These are phyloP conservation scores for Rhodeus uyekii DNA, from an alignment of 2,797 vertebrate species.

Conservation along the genomic window DNA sequence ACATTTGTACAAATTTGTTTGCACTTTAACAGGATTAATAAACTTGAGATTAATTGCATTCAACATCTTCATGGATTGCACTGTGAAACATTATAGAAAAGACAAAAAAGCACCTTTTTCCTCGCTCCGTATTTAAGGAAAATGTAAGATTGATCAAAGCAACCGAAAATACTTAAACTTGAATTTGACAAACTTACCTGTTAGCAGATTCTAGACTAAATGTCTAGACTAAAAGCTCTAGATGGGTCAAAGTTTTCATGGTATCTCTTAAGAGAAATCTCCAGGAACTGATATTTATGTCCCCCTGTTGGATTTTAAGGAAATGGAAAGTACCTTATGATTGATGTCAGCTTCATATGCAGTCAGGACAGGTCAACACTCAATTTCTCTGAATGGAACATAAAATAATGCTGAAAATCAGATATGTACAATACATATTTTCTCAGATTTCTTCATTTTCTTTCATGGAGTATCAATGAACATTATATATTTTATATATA, in stretches of 20 bases:
- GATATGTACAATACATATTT: neutral
- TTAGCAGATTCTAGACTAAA: slow-evolving; percentile 20
- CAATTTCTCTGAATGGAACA: neutral
- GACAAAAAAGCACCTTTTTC: neutral
- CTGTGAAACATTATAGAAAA: neutral
- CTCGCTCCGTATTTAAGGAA: neutral
- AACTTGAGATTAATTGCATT: neutral
- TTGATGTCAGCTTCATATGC: slow-evolving; percentile 36
- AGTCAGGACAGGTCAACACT: slow-evolving; percentile 10
- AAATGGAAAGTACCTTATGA: slow-evolving; percentile 44
- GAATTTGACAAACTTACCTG: slow-evolving; percentile 14
- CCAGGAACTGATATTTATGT: slow-evolving; percentile 45
- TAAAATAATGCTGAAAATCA: neutral
- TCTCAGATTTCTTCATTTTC: neutral
- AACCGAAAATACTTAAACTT: neutral
- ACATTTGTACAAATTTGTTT: neutral
- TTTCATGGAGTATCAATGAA: neutral
- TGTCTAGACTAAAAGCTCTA: slow-evolving; percentile 1
- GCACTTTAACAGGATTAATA: neutral
- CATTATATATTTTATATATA: neutral
- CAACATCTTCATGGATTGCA: neutral
- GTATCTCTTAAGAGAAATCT: slow-evolving; percentile 57
- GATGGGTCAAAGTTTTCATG: slow-evolving; percentile 50
- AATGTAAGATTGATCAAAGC: neutral
- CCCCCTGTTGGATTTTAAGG: slow-evolving; percentile 48